Evolutionary conservation across 1,140 invertebrate species (phyloP).

Genomic region (Polyergus mexicanus): DNA sequence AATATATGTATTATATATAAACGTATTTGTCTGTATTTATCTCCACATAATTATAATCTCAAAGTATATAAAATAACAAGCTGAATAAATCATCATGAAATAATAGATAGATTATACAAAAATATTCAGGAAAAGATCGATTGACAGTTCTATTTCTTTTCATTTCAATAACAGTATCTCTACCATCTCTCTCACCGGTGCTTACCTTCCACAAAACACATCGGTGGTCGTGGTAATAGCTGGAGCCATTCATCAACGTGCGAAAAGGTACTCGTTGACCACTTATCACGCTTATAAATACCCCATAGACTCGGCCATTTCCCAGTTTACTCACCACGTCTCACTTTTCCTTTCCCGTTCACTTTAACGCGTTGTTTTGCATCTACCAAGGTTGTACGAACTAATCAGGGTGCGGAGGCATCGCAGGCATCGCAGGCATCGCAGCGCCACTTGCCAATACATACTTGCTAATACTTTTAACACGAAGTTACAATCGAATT

Average conservation of each 20-base stretch:
- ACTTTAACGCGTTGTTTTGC: slow-evolving; percentile 32
- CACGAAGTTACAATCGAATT: neutral
- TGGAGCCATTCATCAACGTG: slow-evolving; percentile 27
- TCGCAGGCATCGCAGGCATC: neutral
- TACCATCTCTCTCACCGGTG: slow-evolving; percentile 2
- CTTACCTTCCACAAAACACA: slow-evolving; percentile 67
- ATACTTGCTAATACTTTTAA: neutral
- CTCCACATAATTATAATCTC: neutral
- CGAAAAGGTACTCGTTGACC: slow-evolving; percentile 16
- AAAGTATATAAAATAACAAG: neutral
- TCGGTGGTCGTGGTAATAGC: neutral
- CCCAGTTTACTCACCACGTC: slow-evolving; percentile 23
- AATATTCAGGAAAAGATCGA: neutral
- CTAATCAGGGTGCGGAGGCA: neutral
- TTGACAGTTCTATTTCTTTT: neutral
- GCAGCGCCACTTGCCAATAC: slow-evolving; percentile 72
- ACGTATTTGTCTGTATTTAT: neutral
- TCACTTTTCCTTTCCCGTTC: neutral
- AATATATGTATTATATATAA: no score
- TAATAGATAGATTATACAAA: neutral
- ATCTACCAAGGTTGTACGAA: neutral
- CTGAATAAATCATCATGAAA: neutral
- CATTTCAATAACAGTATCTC: slow-evolving; percentile 30
- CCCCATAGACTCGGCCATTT: slow-evolving; percentile 13
- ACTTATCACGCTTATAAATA: slow-evolving; percentile 20